phyloP scores from a whole-genome alignment of 2,888 invertebrate genomes.

The Tanypteryx hageni region DNA sequence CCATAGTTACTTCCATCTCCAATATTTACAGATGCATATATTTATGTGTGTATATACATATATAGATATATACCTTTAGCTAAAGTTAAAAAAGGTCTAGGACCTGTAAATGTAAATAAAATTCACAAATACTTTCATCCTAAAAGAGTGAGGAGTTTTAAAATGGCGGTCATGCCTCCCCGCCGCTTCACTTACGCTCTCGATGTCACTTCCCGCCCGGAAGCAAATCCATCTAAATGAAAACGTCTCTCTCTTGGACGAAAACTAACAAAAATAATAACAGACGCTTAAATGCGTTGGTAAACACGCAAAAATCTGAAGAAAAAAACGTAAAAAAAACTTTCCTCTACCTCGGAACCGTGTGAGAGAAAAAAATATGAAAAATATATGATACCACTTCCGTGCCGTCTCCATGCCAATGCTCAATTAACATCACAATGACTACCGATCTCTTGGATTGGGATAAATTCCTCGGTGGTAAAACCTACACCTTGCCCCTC shows the following conservation, averaged over 20 bases:
- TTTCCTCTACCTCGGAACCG: neutral
- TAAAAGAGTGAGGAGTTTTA: neutral
- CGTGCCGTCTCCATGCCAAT: conserved; percentile 44
- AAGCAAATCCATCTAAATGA: neutral
- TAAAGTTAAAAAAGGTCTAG: neutral
- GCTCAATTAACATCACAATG: conserved; percentile 57
- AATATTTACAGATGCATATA: neutral
- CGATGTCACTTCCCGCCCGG: neutral
- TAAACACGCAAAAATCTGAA: neutral
- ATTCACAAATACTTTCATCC: neutral
- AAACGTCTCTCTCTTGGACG: too few relatives aligned
- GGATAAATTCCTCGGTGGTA: conserved; percentile 52
- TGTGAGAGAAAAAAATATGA: neutral
- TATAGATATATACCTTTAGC: neutral
- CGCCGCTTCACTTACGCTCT: neutral
- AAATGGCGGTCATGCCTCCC: neutral
- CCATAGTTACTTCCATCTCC: too few relatives aligned
- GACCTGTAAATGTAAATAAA: neutral
- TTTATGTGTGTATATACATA: neutral
- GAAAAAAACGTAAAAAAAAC: neutral
- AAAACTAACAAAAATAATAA: too few relatives aligned
- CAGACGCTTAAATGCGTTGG: too few relatives aligned
- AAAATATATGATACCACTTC: neutral
- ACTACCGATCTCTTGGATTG: conserved; percentile 61
- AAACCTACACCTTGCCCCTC: conserved; percentile 34